Evolutionary conservation across 2,888 invertebrate species (phyloP), one percentile per base, ranked within the genome.

Genomic region (Tetrapedia diversipes): DNA sequence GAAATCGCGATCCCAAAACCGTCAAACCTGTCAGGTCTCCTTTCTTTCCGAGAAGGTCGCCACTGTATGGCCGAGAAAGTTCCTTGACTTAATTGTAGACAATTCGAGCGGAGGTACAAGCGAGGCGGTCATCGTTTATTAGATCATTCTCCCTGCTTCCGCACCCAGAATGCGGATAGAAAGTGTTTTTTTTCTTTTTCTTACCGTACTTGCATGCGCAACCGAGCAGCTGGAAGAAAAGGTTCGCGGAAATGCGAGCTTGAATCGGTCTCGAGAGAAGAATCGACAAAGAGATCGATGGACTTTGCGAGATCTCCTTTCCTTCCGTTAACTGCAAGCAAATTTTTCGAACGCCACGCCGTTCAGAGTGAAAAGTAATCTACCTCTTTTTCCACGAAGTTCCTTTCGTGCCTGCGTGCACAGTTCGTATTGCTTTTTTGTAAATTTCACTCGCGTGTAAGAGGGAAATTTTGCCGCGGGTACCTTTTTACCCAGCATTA

Each of bases 141-240:
- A 67, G 73, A 81, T 75, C 69, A 61, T 78, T 51, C 43, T 63
- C 72, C 70, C 59, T 65, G 63, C 45, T 76, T 86, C 86, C 83
- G 83, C 85, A 69, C 86, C 84, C 81, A 81, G 60, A 68, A 53
- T 65, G 66, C 77, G 78, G 72, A 72, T 77, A 79, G 80, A 81
- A 81, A 81, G 80, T 77, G 61, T 57, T 68, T 54, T 69, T 72
- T 47, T 61, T 64, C 49, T 60, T 51, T 61, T 37, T 68, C 61
- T 51, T 22, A 39, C n/a, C 16, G 45, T 34, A 56, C 32, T 22
- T 47, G 39, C 4, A 14, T 6, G 22, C 47, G 16, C 22, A 39
- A 64, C n/a, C 34, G 39, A 41, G 16, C 22, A 39, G 66, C n/a
- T 39, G 39, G 45, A 83, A 57, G 73, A 76, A 81, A 80, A 69